Base-by-base conservation (phyloP, 2,113 vertebrate genomes). In the Megaceryle torquata region DNA sequence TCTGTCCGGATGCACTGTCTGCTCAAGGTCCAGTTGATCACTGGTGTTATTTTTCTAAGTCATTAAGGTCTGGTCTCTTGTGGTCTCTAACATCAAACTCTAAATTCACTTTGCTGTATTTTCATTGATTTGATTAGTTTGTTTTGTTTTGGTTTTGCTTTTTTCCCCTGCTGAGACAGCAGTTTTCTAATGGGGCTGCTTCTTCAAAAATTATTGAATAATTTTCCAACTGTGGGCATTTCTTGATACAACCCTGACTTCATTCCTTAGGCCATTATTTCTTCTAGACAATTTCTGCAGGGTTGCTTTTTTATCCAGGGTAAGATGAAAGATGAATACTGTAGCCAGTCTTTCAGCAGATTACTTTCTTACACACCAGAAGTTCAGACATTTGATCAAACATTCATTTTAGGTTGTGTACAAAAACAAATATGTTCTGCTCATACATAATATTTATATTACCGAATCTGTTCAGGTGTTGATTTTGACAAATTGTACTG, bases 221-320 rank as follows among this genome's bases (percentile, higher is more conserved):
- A 31, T 51, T 87, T 91, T 84, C 71, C 39, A 68, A 3, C 74
- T 7, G 0, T 48, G 48, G 74, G 53, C 41, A 68, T 57, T 92
- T 95, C 53, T 82, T 72, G 72, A 22, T 86, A 41, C 63, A 95
- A 46, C 56, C 31, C 33, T 75, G 69, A 41, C 35, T 95, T 84
- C 3, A 31, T 82, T 87, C 37, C 18, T 68, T 57, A 63, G 77
- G 16, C 48, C 9, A 13, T 87, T 90, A 76, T 92, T 92, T 75
- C 46, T 82, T 89, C 31, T 82, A 15, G 22, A 67, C 59, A 39
- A 51, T 75, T 92, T 95, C 26, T 6, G 4, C 33, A 76, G 82
- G 37, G 71, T 28, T 93, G 67, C 33, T 33, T 75, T 91, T 50
- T 53, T 70, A 83, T 70, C 26, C 19, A 51, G 63, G 60, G 31